Evolutionary conservation across 2,888 invertebrate species (phyloP).

Genomic region (Agrochola lychnidis): DNA sequence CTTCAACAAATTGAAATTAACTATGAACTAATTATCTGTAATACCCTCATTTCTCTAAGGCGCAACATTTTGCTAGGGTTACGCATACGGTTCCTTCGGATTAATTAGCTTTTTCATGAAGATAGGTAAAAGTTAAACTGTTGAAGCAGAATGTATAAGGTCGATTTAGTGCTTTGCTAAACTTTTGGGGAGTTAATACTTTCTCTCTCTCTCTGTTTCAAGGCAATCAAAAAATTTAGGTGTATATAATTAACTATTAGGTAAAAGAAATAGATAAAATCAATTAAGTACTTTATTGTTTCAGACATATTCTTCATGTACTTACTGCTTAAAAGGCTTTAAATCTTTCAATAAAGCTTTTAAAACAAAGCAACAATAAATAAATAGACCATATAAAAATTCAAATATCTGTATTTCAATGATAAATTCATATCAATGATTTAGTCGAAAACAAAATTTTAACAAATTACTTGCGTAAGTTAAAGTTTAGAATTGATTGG

Average conservation of each 20-base stretch:
- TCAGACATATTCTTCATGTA: slow-evolving; percentile 60
- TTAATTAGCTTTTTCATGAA: no score
- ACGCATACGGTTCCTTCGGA: no score
- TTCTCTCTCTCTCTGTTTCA: no score
- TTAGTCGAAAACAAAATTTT: slow-evolving; percentile 89
- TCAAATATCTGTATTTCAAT: slow-evolving; percentile 90
- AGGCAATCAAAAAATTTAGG: background rate
- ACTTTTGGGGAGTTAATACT: no score
- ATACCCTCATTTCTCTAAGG: no score
- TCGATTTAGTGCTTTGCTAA: no score
- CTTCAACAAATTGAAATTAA: no score
- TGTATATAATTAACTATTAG: background rate
- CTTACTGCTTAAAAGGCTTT: slow-evolving; percentile 60
- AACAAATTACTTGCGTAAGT: slow-evolving; percentile 86
- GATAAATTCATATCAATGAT: slow-evolving; percentile 88
- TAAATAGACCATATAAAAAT: slow-evolving; percentile 80
- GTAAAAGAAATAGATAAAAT: slow-evolving; percentile 54
- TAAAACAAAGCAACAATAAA: slow-evolving; percentile 66
- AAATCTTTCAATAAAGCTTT: slow-evolving; percentile 59
- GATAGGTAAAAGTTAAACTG: no score
- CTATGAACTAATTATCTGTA: no score
- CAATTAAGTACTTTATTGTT: slow-evolving; percentile 62
- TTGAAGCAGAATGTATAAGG: no score
- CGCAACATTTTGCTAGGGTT: no score
- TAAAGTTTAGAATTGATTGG: slow-evolving; percentile 85